Conservation (phyloP, 2,113 vertebrate genomes). For the Nerophis lumbriciformis region DNA sequence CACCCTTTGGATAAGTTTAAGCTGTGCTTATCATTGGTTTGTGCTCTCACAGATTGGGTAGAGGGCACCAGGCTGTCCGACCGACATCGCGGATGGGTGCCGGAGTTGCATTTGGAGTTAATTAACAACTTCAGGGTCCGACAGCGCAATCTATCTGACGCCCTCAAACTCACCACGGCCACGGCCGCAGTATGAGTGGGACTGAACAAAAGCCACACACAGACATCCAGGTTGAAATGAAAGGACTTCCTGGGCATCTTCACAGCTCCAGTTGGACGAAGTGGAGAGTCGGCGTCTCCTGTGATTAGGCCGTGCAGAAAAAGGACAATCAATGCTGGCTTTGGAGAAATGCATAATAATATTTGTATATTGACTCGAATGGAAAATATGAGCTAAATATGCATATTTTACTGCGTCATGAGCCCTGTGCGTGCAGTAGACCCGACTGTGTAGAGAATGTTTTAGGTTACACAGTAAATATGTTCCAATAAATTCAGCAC, state of each 20-base stretch:
- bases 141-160: constrained; percentile 85
- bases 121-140: constrained; percentile 78
- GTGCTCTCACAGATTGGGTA: constrained; percentile 80
- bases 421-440: constrained; percentile 14
- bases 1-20: not conserved
- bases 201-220: not conserved
- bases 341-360: constrained; percentile 8
- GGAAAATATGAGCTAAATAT: constrained; percentile 4
- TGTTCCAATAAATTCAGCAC: constrained; percentile 36
- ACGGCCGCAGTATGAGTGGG: constrained; percentile 58
- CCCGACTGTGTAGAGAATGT: constrained; percentile 18
- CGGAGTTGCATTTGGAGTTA: constrained; percentile 77
- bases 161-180: constrained; percentile 84
- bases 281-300: constrained; percentile 2
- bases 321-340: constrained; percentile 7
- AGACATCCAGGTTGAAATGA: not conserved
- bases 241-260: not conserved
- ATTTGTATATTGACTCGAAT: constrained; percentile 33
- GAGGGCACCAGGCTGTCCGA: constrained; percentile 88
- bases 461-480: constrained; percentile 7
- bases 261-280: constrained; percentile 12
- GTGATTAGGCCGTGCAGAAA: not conserved
- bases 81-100: constrained; percentile 87
- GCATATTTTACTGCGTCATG: not conserved
- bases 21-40: not conserved